Base-by-base conservation (phyloP, 2,888 invertebrate genomes). In the Sylvicola cinctus region DNA sequence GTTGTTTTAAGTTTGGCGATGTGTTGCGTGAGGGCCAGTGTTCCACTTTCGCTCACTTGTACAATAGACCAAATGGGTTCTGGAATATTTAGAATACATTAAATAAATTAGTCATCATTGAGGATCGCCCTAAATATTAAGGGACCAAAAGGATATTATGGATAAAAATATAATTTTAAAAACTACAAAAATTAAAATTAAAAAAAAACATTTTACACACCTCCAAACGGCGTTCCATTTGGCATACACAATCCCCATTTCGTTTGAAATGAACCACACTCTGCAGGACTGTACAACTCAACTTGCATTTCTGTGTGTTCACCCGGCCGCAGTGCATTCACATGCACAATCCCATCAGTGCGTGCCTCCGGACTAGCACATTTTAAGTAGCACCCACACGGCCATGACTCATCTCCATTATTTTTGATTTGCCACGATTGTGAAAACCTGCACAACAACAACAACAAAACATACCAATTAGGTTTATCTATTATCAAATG, bases 341-440 rank as follows among this genome's bases (percentile, higher is more conserved):
- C 62, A 27, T 77, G 74, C 16, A 85, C 69, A 37, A 52, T 51
- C 38, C 54, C 49, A 35, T 55, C 46, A 39, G 50, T 50, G 43
- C 50, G 48, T 37, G 47, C 48, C 42, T 55, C 54, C 31, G 70
- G 67, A 46, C 80, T 63, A 49, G 63, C 75, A 49, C 75, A 78
- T 43, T 73, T 66, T 45, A 90, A 57, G 52, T 70, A 74, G 56
- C 88, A 77, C 41, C 78, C 79, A 10, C 68, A 69, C 1, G 95
- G 93, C 95, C 95, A 95, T 13, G 64, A 52, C 44, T 85, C 84
- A 15, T 69, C 68, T 8, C 93, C 93, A 46, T 74, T 76, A 58
- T 95, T 95, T 52, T 75, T 74, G 44, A 95, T 65, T 47, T 71
- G 71, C 87, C 91, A 95, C 32, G 74, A 73, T 62, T 91, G 90